Evolutionary conservation across 1,140 invertebrate genomes (phyloP), one percentile per base, ranked within the genome.

Genomic region (Melitaea cinxia): DNA sequence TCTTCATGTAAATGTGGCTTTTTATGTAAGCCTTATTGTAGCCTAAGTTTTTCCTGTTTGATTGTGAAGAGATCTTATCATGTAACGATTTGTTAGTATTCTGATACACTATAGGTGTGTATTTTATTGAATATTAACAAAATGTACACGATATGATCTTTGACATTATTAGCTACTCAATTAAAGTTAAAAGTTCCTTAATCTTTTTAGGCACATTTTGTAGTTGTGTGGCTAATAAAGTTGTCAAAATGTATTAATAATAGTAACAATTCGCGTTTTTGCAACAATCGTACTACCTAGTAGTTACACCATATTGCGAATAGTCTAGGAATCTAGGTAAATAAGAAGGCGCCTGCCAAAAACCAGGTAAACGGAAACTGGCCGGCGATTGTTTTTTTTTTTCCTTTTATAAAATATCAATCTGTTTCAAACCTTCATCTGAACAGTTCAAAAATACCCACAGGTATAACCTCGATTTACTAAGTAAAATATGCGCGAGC

Each of bases 141-240:
- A 52, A 12, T 56, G 39, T 53, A 58, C 55, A 42, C 50, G 33
- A 65, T 58, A 35, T 26, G 62, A 45, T 42, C 19, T 65, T 54
- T 50, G 9, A 57, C 39, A 39, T 56, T 56, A 52, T 65, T 58
- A 65, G 55, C 63, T 56, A 47, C 52, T 50, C 30, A 53, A 45
- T 65, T 65, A 57, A 42, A 33, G 42, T 58, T 28, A 21, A 56
- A 19, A 65, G 19, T 52, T 52, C 21, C 7, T 24, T 26, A 53
- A 10, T 2, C 21, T 26, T 24, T 39, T 5, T 17, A 9, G 33
- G 9, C 42, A 39, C 24, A 19, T 28, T 52, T 12, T 21, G 54
- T 49, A 64, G 57, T 39, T 65, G 55, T 52, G 55, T 54, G 55
- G 63, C 63, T 53, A 65, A 58, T 65, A 65, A 58, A 53, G 12